These are phyloP conservation scores for Vicugna pacos DNA, from an alignment of 2,113 vertebrate genomes.

Conservation along the genomic window DNA sequence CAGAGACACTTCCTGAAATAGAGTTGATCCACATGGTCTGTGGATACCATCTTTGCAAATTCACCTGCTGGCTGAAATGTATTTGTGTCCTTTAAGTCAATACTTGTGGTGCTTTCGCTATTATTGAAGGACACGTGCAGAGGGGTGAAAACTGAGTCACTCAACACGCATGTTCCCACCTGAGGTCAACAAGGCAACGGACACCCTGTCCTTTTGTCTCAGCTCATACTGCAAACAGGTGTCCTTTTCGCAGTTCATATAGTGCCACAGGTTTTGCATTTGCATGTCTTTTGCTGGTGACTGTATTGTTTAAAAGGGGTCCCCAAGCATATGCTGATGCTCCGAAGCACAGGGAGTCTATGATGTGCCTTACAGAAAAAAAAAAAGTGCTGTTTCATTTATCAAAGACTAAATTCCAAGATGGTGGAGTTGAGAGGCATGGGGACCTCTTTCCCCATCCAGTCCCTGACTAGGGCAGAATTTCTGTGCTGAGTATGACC, in stretches of 20 bases:
- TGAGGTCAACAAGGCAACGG: not conserved
- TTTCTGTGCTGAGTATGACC: too few relatives aligned
- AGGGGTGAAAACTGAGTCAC: not conserved
- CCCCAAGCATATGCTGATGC: not conserved
- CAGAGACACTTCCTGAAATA: not conserved
- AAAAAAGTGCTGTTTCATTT: too few relatives aligned
- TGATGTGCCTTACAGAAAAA: not conserved
- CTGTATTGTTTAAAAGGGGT: not conserved
- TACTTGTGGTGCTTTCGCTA: not conserved
- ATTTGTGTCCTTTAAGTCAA: not conserved
- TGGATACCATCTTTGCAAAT: not conserved
- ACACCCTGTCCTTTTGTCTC: not conserved
- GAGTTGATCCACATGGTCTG: not conserved
- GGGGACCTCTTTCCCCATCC: too few relatives aligned
- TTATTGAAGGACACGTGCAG: too few relatives aligned
- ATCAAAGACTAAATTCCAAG: too few relatives aligned
- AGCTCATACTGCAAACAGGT: not conserved
- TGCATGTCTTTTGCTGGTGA: not conserved
- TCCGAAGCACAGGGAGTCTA: not conserved
- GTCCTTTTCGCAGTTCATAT: not conserved
- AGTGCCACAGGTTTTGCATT: not conserved
- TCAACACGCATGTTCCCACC: fast-evolving
- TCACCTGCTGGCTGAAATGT: not conserved
- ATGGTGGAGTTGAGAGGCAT: too few relatives aligned
- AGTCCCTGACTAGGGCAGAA: too few relatives aligned